Conservation (phyloP, 2,797 vertebrate genomes). For the Discoglossus pictus region DNA sequence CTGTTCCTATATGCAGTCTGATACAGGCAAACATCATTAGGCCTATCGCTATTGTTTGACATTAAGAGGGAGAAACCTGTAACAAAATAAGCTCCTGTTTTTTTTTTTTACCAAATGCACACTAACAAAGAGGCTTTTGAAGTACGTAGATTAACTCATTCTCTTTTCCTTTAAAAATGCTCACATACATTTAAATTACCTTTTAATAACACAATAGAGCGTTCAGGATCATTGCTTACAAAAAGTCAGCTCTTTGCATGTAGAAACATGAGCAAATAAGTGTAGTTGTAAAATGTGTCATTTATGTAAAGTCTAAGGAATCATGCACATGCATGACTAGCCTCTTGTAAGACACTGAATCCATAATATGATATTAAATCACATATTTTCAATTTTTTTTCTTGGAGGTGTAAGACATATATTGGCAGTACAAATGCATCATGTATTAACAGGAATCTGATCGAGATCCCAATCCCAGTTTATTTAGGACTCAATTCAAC, state of each 20-base stretch:
- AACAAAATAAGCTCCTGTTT: conserved; percentile 26
- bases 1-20: conserved; percentile 54
- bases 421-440: conserved; percentile 52
- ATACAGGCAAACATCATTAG: conserved; percentile 59
- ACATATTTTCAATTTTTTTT: conserved; percentile 53
- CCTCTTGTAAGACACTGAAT: conserved; percentile 47
- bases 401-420: conserved; percentile 43
- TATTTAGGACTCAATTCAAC: conserved; percentile 50
- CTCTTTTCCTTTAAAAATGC: conserved; percentile 1
- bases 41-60: conserved; percentile 53
- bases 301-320: conserved; percentile 49
- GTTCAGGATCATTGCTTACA: conserved; percentile 15
- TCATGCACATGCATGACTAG: conserved; percentile 17
- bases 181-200: conserved; percentile 38
- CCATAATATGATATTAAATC: conserved; percentile 48
- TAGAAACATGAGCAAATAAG: conserved; percentile 41
- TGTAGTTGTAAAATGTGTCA: conserved; percentile 39
- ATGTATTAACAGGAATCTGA: conserved; percentile 59
- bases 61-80: conserved; percentile 7
- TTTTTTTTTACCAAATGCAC: conserved; percentile 32
- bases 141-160: conserved; percentile 38
- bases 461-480: conserved; percentile 48
- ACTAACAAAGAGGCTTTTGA: conserved; percentile 57
- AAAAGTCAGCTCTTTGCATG: conserved; percentile 16
- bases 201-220: conserved; percentile 36